Base-by-base conservation (phyloP, 2,888 invertebrate genomes). In the Ellobium chinense region DNA sequence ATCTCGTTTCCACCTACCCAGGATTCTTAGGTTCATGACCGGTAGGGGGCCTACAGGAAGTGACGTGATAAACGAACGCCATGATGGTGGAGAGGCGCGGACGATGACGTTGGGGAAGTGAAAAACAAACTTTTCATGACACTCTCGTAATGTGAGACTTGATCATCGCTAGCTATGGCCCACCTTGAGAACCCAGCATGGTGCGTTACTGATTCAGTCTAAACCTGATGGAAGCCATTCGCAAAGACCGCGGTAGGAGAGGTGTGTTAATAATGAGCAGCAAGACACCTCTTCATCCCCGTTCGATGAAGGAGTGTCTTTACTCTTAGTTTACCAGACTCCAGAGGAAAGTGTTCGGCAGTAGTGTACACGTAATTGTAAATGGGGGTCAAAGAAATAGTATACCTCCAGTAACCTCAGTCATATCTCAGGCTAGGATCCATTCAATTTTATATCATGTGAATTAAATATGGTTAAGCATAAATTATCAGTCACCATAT, bases 1-100 rank as follows among this genome's bases (percentile, higher is more conserved):
- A 76, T 76, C 36, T n/a, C 54, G 39, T 76, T 76, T 12, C n/a
- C 76, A 46, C 56, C 21, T 60, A 7, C 12, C 62, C 73, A 21
- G 58, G 63, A 63, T 46, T 63, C 24, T 4, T n/a, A 39, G 27
- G 54, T 18, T 29, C 9, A 2, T 24, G n/a, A 24, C 29, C 1
- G 36, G 58, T 21, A 31, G 18, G 21, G 24, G 37, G 21, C 18
- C 74, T 21, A 46, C 62, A 46, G 72, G 72, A 72, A 60, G 37
- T 37, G 36, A 36, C 24, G 36, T 12, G 7, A 14, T 4, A 37
- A 4, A 65, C 4, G 58, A 58, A 58, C n/a, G 5, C 18, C 12
- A 58, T 5, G 12, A 58, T 58, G 12, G 14, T 14, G 18, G 58
- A 21, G 12, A 58, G 5, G 4, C 58, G 46, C 18, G 46, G 46